Conservation (phyloP, 2,113 vertebrate genomes). For the Protobothrops flavoviridis region DNA sequence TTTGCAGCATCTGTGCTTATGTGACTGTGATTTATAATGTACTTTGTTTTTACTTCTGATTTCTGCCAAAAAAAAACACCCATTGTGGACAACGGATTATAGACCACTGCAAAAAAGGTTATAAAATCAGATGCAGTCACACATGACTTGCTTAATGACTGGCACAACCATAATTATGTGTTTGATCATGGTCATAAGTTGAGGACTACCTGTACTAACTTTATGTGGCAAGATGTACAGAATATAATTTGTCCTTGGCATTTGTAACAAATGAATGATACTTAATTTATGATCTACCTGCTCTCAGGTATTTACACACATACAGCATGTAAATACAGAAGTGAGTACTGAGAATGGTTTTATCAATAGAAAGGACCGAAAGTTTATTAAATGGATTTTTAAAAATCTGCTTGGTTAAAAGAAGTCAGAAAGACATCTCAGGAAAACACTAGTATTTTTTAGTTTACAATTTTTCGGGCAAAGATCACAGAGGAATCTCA, state of each 20-base stretch:
- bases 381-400: background rate
- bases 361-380: background rate
- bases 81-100: too few species aligned
- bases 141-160: too few species aligned
- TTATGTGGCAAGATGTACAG: background rate
- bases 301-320: background rate
- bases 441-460: background rate
- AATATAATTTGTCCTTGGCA: background rate
- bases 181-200: background rate
- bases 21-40: too few species aligned
- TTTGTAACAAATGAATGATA: background rate
- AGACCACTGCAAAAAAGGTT: too few species aligned
- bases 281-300: background rate
- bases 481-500: constrained; percentile 7
- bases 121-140: too few species aligned
- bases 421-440: background rate
- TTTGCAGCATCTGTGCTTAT: too few species aligned
- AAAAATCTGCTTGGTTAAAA: background rate
- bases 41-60: too few species aligned
- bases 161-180: background rate
- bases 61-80: too few species aligned
- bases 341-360: background rate
- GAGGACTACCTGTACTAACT: background rate
- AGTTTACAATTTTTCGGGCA: background rate
- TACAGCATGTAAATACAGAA: background rate